A percentile compares a stretch with the other conserved stretches of the same genome.
Conservation (phyloP, 2,888 invertebrate species). For the Papilio elwesi region DNA sequence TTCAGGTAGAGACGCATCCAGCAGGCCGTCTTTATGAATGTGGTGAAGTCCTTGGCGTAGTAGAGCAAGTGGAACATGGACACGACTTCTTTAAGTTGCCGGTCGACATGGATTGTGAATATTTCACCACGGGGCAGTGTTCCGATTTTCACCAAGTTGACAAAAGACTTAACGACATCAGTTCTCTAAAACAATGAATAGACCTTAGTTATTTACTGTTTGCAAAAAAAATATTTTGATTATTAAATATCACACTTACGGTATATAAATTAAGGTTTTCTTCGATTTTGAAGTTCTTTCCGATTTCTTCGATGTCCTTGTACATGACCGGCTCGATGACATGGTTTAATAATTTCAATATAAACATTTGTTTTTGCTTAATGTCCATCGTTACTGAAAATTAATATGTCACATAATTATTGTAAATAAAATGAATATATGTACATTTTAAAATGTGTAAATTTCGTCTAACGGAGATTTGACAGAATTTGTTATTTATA, state of each 20-base stretch:
- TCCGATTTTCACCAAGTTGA: constrained; percentile 80
- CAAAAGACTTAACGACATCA: constrained; percentile 59
- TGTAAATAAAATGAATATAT: no score
- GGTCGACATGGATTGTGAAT: constrained; percentile 78
- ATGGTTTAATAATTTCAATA: constrained; percentile 81
- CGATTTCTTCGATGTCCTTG: constrained; percentile 73
- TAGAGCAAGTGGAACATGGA: constrained; percentile 81
- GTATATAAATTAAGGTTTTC: constrained; percentile 68
- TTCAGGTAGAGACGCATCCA: constrained; percentile 82
- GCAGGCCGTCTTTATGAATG: constrained; percentile 78
- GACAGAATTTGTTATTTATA: no score
- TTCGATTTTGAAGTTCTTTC: constrained; percentile 72
- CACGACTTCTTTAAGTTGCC: constrained; percentile 79
- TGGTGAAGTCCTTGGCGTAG: constrained; percentile 80
- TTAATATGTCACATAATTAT: no score
- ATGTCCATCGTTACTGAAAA: constrained; percentile 65
- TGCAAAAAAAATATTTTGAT: no score
- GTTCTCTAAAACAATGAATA: constrained; percentile 18
- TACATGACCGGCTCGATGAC: constrained; percentile 76
- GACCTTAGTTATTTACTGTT: background rate
- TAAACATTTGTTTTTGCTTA: constrained; percentile 74
- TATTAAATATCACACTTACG: constrained; percentile 52
- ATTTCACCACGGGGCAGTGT: constrained; percentile 83
- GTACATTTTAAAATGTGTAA: background rate
- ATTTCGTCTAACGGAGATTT: no score